phyloP scores from a whole-genome alignment of 2,797 vertebrate genomes.

The Chromobotia macracanthus region DNA sequence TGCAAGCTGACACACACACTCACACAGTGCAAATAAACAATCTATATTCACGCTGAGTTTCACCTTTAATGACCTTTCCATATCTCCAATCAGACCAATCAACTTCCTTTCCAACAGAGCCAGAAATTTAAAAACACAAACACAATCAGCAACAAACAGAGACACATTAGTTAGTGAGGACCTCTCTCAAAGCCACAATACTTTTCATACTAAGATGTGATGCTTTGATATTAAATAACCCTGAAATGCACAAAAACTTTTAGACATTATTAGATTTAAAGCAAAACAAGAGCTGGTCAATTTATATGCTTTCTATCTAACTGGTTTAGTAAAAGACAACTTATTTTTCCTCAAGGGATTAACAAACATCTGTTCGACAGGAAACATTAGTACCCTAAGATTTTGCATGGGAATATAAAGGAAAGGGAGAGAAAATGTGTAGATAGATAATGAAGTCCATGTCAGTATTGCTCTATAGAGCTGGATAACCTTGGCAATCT shows the following conservation, averaged over 20 bases:
- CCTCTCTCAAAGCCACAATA: neutral
- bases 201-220: neutral
- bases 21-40: slow-evolving; percentile 23
- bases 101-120: slow-evolving; percentile 39
- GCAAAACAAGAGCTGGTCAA: neutral
- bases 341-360: neutral
- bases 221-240: neutral
- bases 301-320: neutral
- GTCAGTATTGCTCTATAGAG: slow-evolving; percentile 10
- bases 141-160: neutral
- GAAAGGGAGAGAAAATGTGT: neutral
- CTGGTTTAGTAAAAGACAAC: neutral
- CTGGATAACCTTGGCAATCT: slow-evolving; percentile 23
- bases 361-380: neutral
- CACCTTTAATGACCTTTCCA: slow-evolving; percentile 65
- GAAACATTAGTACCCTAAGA: slow-evolving; percentile 3
- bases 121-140: slow-evolving; percentile 32
- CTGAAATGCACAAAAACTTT: neutral
- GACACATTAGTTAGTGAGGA: neutral
- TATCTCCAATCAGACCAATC: slow-evolving; percentile 52
- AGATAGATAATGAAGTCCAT: neutral
- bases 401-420: neutral
- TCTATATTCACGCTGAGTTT: slow-evolving; percentile 52
- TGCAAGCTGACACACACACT: neutral
- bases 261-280: neutral